phyloP scores from a whole-genome alignment of 2,888 invertebrate genomes.

The Amphimallon solstitiale region DNA sequence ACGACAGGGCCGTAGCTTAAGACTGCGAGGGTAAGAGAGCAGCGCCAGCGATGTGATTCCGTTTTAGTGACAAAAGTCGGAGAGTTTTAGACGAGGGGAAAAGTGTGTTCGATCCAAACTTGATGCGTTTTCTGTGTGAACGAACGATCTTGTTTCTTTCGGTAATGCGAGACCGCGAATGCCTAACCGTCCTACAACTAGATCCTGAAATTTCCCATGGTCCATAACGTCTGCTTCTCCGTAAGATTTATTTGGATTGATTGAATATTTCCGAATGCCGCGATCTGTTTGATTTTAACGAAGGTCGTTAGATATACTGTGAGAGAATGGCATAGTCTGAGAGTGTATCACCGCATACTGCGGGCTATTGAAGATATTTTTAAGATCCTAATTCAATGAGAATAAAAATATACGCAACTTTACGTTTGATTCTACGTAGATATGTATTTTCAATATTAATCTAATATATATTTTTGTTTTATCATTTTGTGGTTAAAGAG shows the following conservation, averaged over 20 bases:
- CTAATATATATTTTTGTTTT: too few species aligned
- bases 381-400: too few species aligned
- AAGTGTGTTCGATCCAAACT: background rate
- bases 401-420: too few species aligned
- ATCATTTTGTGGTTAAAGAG: too few species aligned
- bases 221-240: background rate
- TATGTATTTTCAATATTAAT: too few species aligned
- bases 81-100: background rate
- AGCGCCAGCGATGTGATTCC: conserved; percentile 1
- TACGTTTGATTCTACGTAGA: too few species aligned
- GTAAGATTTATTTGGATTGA: conserved; percentile 19
- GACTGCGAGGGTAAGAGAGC: conserved; percentile 17
- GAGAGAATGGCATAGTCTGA: background rate
- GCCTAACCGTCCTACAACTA: background rate
- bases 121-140: conserved; percentile 15
- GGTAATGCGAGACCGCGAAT: background rate
- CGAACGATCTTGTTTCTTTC: conserved; percentile 25
- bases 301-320: background rate
- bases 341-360: background rate
- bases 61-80: conserved; percentile 1
- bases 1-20: conserved; percentile 43
- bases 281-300: conserved; percentile 3
- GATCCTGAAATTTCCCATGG: conserved; percentile 6
- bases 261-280: conserved; percentile 14
- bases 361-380: background rate